A percentile compares a stretch with the other conserved stretches of the same genome.
Evolutionary conservation across 2,113 vertebrate genomes (phyloP).

Genomic region (Balaenoptera acutorostrata): DNA sequence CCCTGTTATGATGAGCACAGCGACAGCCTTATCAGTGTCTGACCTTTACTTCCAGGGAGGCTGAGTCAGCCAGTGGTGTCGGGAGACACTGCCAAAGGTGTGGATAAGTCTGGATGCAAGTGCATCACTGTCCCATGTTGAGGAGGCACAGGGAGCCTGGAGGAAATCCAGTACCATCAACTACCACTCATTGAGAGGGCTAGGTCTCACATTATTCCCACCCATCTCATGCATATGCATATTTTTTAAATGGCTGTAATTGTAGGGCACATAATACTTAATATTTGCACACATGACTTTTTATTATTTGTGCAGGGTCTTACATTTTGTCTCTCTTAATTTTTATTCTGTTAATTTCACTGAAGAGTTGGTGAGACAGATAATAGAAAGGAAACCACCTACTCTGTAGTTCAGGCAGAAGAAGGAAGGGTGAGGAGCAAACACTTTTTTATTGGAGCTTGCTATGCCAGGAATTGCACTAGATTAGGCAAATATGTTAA

Average conservation of each 20-base stretch:
- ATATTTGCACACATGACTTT: not conserved
- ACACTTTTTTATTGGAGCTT: not conserved
- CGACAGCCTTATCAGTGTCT: not conserved
- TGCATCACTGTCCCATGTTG: not conserved
- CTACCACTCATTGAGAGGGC: not conserved
- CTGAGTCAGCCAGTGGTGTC: not conserved
- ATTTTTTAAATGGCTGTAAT: not conserved
- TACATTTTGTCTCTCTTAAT: not conserved
- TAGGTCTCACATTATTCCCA: not conserved
- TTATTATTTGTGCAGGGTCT: not conserved
- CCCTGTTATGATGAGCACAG: not conserved
- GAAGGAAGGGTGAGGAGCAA: not conserved
- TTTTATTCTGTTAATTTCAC: not conserved
- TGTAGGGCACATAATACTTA: not conserved
- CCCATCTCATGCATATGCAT: not conserved
- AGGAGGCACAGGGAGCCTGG: not conserved
- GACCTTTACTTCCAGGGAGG: not conserved
- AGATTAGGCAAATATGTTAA: not conserved
- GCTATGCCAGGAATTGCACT: not conserved
- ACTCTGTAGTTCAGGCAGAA: not conserved
- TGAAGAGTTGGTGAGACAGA: not conserved
- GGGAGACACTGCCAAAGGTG: not conserved
- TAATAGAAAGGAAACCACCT: not conserved
- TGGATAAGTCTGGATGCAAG: not conserved
- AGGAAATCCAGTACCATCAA: not conserved